Base-by-base conservation (phyloP, 2,797 vertebrate species). In the Silurus lanzhouensis region DNA sequence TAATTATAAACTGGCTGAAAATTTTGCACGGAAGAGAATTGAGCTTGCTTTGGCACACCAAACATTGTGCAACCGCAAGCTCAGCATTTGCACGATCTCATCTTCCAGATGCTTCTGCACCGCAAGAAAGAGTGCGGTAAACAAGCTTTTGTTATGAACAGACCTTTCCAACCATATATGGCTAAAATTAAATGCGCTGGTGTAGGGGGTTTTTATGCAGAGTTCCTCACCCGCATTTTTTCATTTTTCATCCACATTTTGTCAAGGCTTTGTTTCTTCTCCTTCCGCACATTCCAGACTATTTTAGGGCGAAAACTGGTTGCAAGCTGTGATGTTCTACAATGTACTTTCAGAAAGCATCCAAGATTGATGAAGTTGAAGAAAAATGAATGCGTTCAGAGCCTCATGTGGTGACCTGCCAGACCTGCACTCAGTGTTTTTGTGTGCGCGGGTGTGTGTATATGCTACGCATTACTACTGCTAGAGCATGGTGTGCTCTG, bases 401-500 rank as follows among this genome's bases (percentile, higher is more conserved):
- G 22, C 63, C 85, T 67, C 67, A 76, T 44, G 20, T 5, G 46
- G 5, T 71, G 17, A 70, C 46, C 46, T 27, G 79, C 46, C 79
- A 52, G 63, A 44, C n/a, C 61, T 2, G 8, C 61, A 27, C 2
- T 1, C 6, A 44, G 1, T 52, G 44, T n/a, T 3, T 55, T 25
- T 22, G 67, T 38, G 27, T 5, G 68, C 15, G 81, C 19, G 46
- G 66, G 71, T 31, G 82, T 83, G 58, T 76, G 74, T 68, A 31
- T 38, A 3, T 20, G 52, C 94, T 97, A 99, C 88, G 97, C 96
- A 0, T 97, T 95, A 89, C 97, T 98, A 96, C 96, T 99, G 94
- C 97, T 99, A 88, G 98, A 98, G 89, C 98, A 99, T 38, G 98
- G 98, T 0, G 97, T 99, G 95, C 98, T 99, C 89, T 98, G 98